These are phyloP conservation scores for Epistrophe grossulariae DNA, from an alignment of 2,888 invertebrate species.

Conservation along the genomic window DNA sequence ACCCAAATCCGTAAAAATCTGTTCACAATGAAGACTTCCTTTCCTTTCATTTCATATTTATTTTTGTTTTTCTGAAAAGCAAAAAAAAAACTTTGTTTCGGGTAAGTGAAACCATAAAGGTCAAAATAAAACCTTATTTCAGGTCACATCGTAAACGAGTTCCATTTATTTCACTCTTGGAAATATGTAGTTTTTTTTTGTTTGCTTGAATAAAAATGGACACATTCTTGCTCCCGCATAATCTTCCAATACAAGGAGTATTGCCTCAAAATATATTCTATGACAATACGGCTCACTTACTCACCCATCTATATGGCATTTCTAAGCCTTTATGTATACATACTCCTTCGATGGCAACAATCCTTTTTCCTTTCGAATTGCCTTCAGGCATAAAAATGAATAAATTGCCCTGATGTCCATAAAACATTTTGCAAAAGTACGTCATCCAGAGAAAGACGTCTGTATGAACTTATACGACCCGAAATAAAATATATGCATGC, in stretches of 20 bases:
- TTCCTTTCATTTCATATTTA: neutral
- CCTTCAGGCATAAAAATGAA: constrained; percentile 64
- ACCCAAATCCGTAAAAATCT: constrained; percentile 7
- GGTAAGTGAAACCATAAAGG: constrained; percentile 5
- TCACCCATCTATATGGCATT: constrained; percentile 17
- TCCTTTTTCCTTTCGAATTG: constrained; percentile 64
- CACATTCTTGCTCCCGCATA: constrained; percentile 31
- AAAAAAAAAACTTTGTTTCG: constrained; percentile 1
- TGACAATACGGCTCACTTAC: constrained; percentile 30
- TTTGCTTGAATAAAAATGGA: constrained; percentile 7
- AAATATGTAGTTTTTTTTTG: neutral
- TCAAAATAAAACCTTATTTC: constrained; percentile 26
- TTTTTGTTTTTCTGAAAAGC: neutral
- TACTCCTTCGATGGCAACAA: constrained; percentile 47
- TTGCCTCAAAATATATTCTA: constrained; percentile 17
- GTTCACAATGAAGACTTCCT: neutral
- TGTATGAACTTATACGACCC: constrained; percentile 68
- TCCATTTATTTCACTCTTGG: constrained; percentile 34
- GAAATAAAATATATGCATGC: constrained; percentile 64
- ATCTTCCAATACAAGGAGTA: constrained; percentile 18
- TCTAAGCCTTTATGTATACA: too few species aligned
- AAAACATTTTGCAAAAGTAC: constrained; percentile 74
- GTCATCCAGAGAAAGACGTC: constrained; percentile 47
- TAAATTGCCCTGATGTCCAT: constrained; percentile 60
- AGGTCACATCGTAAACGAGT: constrained; percentile 30